phyloP scores from a whole-genome alignment of 2,797 vertebrate genomes.

The Toxotes lorentzi region DNA sequence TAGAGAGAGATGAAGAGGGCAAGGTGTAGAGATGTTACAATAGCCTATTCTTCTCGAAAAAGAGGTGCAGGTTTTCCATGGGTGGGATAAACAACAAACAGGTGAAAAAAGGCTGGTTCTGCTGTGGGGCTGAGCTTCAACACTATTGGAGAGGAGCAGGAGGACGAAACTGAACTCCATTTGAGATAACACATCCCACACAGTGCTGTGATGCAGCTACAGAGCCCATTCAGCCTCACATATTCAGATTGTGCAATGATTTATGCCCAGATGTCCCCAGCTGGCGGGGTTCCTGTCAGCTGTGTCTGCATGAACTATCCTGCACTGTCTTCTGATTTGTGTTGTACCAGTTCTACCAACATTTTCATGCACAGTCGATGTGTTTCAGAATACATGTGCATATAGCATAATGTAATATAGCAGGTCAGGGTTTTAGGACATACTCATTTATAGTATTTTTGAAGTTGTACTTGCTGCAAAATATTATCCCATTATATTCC shows the following conservation, averaged over 20 bases:
- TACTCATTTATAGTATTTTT: not conserved
- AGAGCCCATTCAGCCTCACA: slow-evolving; percentile 47
- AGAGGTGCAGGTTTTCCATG: slow-evolving; percentile 27
- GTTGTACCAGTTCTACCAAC: slow-evolving; percentile 20
- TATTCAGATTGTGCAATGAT: slow-evolving; percentile 63
- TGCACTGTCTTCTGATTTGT: slow-evolving; percentile 52
- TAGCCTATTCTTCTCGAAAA: slow-evolving; percentile 33
- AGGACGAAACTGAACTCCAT: slow-evolving; percentile 53
- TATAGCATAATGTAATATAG: not conserved
- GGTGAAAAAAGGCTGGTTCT: not conserved
- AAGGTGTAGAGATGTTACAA: not conserved
- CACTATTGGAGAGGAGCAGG: slow-evolving; percentile 16
- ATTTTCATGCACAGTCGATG: slow-evolving; percentile 29
- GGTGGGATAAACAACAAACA: slow-evolving; percentile 4
- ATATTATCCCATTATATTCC: not conserved
- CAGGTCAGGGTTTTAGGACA: not conserved
- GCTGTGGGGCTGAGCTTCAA: slow-evolving; percentile 39
- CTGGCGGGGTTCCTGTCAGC: slow-evolving; percentile 51
- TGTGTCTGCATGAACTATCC: slow-evolving; percentile 51
- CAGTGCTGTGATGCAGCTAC: slow-evolving; percentile 36
- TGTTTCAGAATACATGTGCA: slow-evolving; percentile 16
- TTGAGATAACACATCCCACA: slow-evolving; percentile 48
- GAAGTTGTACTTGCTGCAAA: not conserved
- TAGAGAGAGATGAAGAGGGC: not conserved
- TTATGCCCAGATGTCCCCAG: slow-evolving; percentile 66